Percentiles rank a stretch among this genome's conserved stretches.
These are phyloP conservation scores for Ctenochaetus hawaiiensis DNA, from an alignment of 2,797 vertebrate species.

Conservation along the genomic window DNA sequence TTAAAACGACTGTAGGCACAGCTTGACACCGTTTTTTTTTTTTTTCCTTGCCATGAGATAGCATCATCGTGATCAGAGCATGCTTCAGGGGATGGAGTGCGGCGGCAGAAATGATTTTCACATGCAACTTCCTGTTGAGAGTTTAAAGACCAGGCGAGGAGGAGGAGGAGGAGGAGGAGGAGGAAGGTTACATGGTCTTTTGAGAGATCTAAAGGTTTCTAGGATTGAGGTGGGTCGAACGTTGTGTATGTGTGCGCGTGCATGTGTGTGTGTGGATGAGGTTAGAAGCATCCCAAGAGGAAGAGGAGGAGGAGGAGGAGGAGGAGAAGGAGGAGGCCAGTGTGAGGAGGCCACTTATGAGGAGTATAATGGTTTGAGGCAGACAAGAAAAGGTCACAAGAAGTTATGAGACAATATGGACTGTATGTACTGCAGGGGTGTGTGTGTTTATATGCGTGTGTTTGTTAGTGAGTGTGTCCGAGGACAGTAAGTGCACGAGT, in stretches of 20 bases:
- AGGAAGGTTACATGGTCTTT: slow-evolving; percentile 58
- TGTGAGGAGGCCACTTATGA: slow-evolving; percentile 70
- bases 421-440: slow-evolving; percentile 38
- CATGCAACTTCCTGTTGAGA: slow-evolving; percentile 83
- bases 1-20: slow-evolving; percentile 76
- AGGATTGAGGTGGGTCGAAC: slow-evolving; percentile 53
- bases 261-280: slow-evolving; percentile 55
- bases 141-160: slow-evolving; percentile 31
- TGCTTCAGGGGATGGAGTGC: slow-evolving; percentile 77
- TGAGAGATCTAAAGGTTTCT: slow-evolving; percentile 59
- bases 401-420: slow-evolving; percentile 73
- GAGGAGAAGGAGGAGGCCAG: slow-evolving; percentile 58
- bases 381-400: slow-evolving; percentile 77
- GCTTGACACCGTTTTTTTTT: slow-evolving; percentile 68
- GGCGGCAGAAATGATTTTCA: slow-evolving; percentile 66
- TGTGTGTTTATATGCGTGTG: slow-evolving; percentile 37
- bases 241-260: slow-evolving; percentile 32
- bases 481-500: slow-evolving; percentile 54
- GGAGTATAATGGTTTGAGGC: slow-evolving; percentile 85
- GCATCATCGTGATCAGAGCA: slow-evolving; percentile 77
- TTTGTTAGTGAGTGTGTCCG: slow-evolving; percentile 11
- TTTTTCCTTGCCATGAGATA: slow-evolving; percentile 63
- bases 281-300: slow-evolving; percentile 71
- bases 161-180: slow-evolving; percentile 18
- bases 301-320: slow-evolving; percentile 47